Evolutionary conservation across 2,113 vertebrate genomes (phyloP), one percentile per base, ranked within the genome.

Genomic region (Mirounga angustirostris): DNA sequence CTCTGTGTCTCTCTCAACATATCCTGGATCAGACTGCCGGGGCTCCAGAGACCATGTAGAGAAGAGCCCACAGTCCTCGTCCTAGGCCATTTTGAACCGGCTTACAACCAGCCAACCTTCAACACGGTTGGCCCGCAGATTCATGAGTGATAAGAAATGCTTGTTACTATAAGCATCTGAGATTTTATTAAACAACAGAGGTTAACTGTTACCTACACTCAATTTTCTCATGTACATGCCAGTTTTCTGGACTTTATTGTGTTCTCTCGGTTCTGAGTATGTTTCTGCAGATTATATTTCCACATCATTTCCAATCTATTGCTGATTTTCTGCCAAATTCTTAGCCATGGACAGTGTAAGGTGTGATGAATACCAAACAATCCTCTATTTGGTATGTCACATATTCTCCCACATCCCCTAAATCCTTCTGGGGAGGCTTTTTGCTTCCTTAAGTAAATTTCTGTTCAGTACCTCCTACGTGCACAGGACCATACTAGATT

Each of bases 151-250:
- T 21, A 58, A 56, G 56, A 92, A 79, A 78, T 0, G 3, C 12
- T 43, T 30, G 28, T 65, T 50, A 56, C 40, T 33, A 26, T 30
- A 61, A 93, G 76, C 61, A 2, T 36, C 4, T 15, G 63, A 86
- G 52, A 33, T 74, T 58, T 71, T 43, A n/a, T 54, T 67, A 52
- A 46, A 87, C 26, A 40, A 30, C 3, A 56, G 28, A 7, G 15
- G 22, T 65, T 67, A 4, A 46, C n/a, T 10, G 30, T 18, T 21
- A 30, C 10, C 61, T 4, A 28, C 7, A 22, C 2, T 8, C 10
- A 4, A 2, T 56, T 30, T 21, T 58, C 9, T 18, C 14, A 33
- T 0, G 1, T 2, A 9, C 5, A 0, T 50, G 22, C 12, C 36
- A 6, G 16, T 56, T 78, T 43, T 73, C 67, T 69, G 69, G 24